phyloP scores from a whole-genome alignment of 2,888 invertebrate species.

The Norana najaformis region DNA sequence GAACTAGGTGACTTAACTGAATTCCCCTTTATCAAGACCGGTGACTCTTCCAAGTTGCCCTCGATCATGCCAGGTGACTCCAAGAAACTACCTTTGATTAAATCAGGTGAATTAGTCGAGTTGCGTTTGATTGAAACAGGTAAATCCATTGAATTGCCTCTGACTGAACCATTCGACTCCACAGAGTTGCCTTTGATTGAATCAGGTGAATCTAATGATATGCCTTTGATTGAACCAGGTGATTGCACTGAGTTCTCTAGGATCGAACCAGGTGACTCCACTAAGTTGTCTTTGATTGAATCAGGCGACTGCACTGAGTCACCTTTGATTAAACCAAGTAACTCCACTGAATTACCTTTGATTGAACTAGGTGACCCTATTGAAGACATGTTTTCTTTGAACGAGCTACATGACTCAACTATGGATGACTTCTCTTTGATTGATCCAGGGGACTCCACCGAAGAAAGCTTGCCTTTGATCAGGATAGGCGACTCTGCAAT shows the following conservation, averaged over 20 bases:
- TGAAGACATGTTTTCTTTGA: neutral
- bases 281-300: neutral
- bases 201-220: neutral
- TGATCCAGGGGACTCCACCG: neutral
- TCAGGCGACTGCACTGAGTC: neutral
- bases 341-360: neutral
- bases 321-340: neutral
- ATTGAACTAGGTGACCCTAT: neutral
- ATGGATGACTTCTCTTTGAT: neutral
- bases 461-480: neutral
- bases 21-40: neutral
- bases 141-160: neutral
- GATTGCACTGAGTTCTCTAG: neutral
- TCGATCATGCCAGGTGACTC: slow-evolving; percentile 1
- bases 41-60: neutral
- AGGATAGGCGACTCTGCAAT: neutral
- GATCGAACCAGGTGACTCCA: neutral
- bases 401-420: neutral
- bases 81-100: neutral
- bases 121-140: neutral
- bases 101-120: neutral
- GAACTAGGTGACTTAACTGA: neutral
- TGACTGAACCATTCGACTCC: neutral
- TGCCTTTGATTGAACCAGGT: neutral
- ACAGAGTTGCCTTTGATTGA: neutral